phyloP scores from a whole-genome alignment of 2,113 vertebrate species.

The Brienomyrus brachyistius region DNA sequence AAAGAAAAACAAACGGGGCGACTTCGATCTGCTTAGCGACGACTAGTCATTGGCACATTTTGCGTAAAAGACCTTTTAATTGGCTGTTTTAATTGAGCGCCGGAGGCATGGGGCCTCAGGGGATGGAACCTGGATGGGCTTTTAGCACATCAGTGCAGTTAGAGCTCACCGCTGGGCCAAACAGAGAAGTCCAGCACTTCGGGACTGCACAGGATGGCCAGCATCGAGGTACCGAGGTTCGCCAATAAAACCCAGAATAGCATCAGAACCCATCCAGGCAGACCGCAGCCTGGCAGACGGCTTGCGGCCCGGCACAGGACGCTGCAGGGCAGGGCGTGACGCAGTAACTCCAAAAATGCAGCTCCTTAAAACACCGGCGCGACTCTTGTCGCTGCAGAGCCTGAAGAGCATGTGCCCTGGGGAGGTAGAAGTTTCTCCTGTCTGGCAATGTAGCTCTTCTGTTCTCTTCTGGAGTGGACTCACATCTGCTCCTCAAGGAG shows the following conservation, averaged over 20 bases:
- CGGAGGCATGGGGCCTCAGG: not conserved
- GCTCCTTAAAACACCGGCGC: not conserved
- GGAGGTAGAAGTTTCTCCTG: not conserved
- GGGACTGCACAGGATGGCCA: not conserved
- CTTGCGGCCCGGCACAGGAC: not conserved
- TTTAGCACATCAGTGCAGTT: not conserved
- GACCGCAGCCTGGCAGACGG: not conserved
- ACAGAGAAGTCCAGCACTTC: not conserved
- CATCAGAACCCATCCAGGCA: too few relatives aligned
- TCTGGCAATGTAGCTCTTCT: not conserved
- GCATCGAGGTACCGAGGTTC: not conserved
- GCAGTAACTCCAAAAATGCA: not conserved
- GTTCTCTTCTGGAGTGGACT: not conserved
- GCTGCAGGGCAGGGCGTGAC: too few relatives aligned
- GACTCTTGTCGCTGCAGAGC: not conserved
- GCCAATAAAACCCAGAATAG: not conserved
- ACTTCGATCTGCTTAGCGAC: not conserved
- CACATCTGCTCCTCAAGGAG: not conserved
- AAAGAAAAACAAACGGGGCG: not conserved
- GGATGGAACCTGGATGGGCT: not conserved
- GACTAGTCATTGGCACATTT: not conserved
- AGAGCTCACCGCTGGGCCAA: not conserved
- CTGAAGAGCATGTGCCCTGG: not conserved
- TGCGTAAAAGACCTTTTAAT: not conserved
- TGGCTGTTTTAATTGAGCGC: not conserved